Evolutionary conservation across 2,888 invertebrate species (phyloP).

Genomic region (Megalurothrips usitatus): DNA sequence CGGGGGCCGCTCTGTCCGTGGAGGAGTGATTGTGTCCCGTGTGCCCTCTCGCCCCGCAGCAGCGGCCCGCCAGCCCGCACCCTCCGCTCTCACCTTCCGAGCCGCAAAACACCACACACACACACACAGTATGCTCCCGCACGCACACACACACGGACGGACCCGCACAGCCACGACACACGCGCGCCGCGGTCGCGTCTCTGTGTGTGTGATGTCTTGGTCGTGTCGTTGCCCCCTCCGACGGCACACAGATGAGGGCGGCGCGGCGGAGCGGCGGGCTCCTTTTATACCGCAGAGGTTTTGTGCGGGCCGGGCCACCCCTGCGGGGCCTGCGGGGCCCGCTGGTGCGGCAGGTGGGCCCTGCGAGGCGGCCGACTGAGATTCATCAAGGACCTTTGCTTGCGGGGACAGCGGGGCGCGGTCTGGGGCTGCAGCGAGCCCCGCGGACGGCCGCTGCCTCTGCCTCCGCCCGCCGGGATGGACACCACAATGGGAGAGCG

Average conservation of each 20-base stretch:
- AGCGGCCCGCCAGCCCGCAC: background rate
- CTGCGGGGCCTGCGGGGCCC: too few relatives aligned
- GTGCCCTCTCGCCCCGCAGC: background rate
- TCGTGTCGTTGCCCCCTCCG: too few relatives aligned
- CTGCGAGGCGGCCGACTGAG: too few relatives aligned
- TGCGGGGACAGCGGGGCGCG: background rate
- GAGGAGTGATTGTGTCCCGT: background rate
- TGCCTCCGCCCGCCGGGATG: too few relatives aligned
- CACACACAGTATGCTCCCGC: too few relatives aligned
- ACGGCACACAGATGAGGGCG: too few relatives aligned
- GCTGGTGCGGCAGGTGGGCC: too few relatives aligned
- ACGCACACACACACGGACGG: too few relatives aligned
- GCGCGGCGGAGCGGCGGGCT: background rate
- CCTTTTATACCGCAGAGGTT: background rate
- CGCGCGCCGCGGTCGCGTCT: background rate
- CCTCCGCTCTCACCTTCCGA: background rate
- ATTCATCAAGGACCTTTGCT: background rate
- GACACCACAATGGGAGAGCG: background rate
- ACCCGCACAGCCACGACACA: too few relatives aligned
- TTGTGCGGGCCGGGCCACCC: background rate
- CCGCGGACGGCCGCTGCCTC: background rate
- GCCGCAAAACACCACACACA: background rate
- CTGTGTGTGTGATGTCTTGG: background rate
- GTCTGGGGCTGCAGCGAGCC: background rate
- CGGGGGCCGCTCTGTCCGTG: background rate